Base-by-base conservation (phyloP, 2,888 invertebrate genomes). In the Candidula unifasciata region DNA sequence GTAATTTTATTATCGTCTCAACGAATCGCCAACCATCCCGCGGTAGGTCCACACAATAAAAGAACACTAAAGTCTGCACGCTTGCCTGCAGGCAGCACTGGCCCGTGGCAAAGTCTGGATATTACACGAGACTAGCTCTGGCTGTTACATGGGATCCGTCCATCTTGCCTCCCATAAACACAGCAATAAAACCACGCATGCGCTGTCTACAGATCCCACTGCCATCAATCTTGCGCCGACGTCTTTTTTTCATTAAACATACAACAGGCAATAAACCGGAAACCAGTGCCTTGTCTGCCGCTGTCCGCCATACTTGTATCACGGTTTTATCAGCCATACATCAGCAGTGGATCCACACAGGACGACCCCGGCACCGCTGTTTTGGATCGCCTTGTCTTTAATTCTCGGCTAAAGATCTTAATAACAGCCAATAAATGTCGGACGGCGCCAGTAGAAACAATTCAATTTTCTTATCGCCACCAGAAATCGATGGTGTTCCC, bases 381-480 rank as follows among this genome's bases (percentile, higher is more conserved):
- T n/a, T 21, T 8, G 66, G 74, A 74, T 82, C 66, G 64, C 64
- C 37, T 74, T 74, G 66, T 74, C 74, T 74, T 60, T 82, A 74
- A 82, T 60, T 27, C 74, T 18, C n/a, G 33, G 66, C 52, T 76
- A 74, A 74, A 82, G 82, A 76, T 60, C 74, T 52, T 82, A 82
- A 82, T 82, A 44, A 64, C 35, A 27, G 81, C 64, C 82, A 76
- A 82, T 82, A 82, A 74, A 10, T 82, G 82, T 82, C 82, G 64
- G 30, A 35, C 64, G 76, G 64, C 52, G 64, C 57, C 73, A 64
- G 60, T 44, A 35, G 66, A 37, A 35, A 82, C 82, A 74, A 74
- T 82, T 82, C 82, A 82, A 82, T 82, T 82, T 64, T 82, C 33
- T 13, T 18, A 8, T 37, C 37, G 54, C 5, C 57, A 54, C 16